Evolutionary conservation across 64 coral and sea anemone genomes (phyloP), one percentile per base, ranked within the genome.

Genomic region (Pocillopora damicornis): DNA sequence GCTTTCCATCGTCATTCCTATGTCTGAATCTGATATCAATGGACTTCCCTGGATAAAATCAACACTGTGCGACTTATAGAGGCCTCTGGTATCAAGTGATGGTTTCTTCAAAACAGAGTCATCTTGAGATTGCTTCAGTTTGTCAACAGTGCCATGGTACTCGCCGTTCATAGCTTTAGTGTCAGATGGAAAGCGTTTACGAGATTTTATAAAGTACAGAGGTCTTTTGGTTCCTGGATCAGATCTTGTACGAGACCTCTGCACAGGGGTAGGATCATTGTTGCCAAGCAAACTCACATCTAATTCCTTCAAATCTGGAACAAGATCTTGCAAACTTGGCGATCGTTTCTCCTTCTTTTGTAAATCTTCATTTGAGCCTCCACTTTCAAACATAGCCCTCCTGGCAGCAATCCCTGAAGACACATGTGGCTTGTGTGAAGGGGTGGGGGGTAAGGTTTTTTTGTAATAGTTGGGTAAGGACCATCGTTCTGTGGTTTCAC

Each of bases 391-490:
- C 71, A 87, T 83, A 63, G 94, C 94, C 63, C 94, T 93, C 69
- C 92, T 97, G 13, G 94, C 91, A 18, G 92, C 81, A 38, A 97
- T 90, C 13, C 94, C 94, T 80, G 90, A 88, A 22, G 94, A 92
- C 9, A 97, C 94, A 77, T 88, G 92, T 65, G 89, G 74, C 59
- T 97, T 97, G 59, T 97, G 87, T 10, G 79, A 51, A 71, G 86
- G 87, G 51, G 89, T 59, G 12, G 91, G 11, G 17, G 83, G 37
- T 14, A 72, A 68, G 12, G 94, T 67, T 72, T 97, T 97, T 74
- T 97, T 97, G 60, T 86, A 91, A 86, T 93, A 97, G 69, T 51
- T 97, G n/a, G 94, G 94, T 34, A 97, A 84, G 17, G 94, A 97
- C 94, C 94, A 97, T 59, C 94, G 82, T 68, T 67, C 86, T 36